Base-by-base conservation (phyloP, 2,797 vertebrate species). In the Spatula clypeata region DNA sequence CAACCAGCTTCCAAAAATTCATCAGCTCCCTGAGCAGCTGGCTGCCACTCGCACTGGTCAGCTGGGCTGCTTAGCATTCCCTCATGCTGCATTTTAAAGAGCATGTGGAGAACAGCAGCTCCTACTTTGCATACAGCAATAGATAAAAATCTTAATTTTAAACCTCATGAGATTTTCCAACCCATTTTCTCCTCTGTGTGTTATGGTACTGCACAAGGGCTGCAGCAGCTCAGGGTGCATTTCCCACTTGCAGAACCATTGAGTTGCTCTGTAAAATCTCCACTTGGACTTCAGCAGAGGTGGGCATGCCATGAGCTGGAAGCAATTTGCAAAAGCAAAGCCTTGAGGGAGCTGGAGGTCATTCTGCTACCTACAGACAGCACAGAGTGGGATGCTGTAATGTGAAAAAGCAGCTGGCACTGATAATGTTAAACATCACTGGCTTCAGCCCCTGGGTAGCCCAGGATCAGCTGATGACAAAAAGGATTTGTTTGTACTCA, bases 1-100 rank as follows among this genome's bases (percentile, higher is more conserved):
- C 86, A 98, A 98, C 96, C 87, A 51, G 69, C 42, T 93, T 90
- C 88, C 55, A 91, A 66, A 94, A 92, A 77, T 42, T 42, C 47
- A 45, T 62, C 72, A 66, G 70, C 60, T 88, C 84, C 62, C 81
- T 38, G 66, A 93, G 91, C 73, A 94, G 76, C 89, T 94, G 94
- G 53, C 65, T 42, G 3, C 32, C 66, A 65, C 84, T 58, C 26
- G 1, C 74, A 72, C 5, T 55, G 13, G 4, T 27, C 60, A 9
- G 31, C 60, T 88, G 29, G 34, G 40, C 40, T 3, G 13, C 64
- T 81, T 60, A 6, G 16, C 34, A 47, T 34, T 86, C 36, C 24
- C 53, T 65, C 42, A 8, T 2, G 15, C 93, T 88, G 53, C 7
- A 11, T n/a, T 88, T 97, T 88, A 81, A 95, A 93, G 91, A 93